These are phyloP conservation scores for Drosophila tanythrix DNA, from an alignment of 2,888 invertebrate genomes.

Conservation along the genomic window DNA sequence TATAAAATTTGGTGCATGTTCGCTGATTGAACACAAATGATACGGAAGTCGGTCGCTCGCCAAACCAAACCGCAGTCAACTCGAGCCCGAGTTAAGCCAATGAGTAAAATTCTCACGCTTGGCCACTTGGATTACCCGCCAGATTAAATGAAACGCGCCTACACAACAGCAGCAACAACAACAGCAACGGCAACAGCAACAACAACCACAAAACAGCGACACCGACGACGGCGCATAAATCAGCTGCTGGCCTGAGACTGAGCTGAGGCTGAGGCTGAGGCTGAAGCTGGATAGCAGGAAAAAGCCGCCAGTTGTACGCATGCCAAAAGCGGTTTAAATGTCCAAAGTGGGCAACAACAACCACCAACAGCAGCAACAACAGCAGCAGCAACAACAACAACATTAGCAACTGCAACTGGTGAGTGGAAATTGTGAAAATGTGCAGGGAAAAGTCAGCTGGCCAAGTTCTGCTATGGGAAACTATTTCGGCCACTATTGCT, in stretches of 20 bases:
- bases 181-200: conserved; percentile 28
- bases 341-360: conserved; percentile 80
- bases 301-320: conserved; percentile 76
- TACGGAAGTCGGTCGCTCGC: conserved; percentile 71
- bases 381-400: conserved; percentile 40
- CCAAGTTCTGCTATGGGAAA: conserved; percentile 66
- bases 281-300: conserved; percentile 51
- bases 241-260: conserved; percentile 61
- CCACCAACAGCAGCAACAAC: conserved; percentile 25
- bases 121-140: conserved; percentile 80
- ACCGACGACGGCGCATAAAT: conserved; percentile 66
- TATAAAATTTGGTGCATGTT: conserved; percentile 76
- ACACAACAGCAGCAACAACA: conserved; percentile 58
- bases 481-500: conserved; percentile 34
- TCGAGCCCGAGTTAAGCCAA: conserved; percentile 46
- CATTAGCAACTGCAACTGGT: conserved; percentile 29
- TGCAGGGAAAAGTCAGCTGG: conserved; percentile 78
- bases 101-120: conserved; percentile 80
- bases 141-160: conserved; percentile 81
- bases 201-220: conserved; percentile 34
- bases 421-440: conserved; percentile 79
- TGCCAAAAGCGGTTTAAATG: conserved; percentile 82
- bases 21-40: conserved; percentile 78
- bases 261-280: conserved; percentile 11
- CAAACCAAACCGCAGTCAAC: conserved; percentile 11